phyloP scores from a whole-genome alignment of 2,113 vertebrate species.

The Ctenodactylus gundi region DNA sequence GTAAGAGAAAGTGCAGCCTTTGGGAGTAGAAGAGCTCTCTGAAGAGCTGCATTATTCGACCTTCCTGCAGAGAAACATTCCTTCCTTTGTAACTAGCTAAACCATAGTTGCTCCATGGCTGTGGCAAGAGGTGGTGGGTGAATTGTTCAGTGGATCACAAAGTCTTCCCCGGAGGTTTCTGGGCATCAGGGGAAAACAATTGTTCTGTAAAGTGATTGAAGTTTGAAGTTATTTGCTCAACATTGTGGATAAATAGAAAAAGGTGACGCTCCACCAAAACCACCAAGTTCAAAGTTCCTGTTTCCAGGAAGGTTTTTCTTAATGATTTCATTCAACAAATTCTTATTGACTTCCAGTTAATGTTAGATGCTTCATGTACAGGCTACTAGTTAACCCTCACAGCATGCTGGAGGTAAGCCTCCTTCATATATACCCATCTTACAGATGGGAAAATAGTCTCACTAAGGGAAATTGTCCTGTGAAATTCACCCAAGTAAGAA shows the following conservation, averaged over 20 bases:
- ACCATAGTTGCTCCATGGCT: background rate
- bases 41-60: background rate
- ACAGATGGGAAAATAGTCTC: background rate
- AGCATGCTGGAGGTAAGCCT: background rate
- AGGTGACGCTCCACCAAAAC: background rate
- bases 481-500: background rate
- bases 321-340: background rate
- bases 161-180: background rate
- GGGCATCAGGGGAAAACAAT: background rate
- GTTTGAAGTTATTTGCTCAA: background rate
- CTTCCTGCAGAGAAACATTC: background rate
- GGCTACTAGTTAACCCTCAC: background rate
- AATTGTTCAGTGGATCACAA: background rate
- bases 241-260: background rate
- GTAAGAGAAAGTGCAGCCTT: background rate
- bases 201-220: background rate
- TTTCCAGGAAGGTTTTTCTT: background rate
- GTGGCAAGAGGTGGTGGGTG: background rate
- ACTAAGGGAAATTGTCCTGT: background rate
- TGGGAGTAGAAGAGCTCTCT: background rate
- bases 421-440: background rate
- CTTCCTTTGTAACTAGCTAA: conserved; percentile 6
- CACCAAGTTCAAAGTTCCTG: background rate
- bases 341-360: background rate
- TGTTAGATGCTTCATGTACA: background rate